A percentile compares a stretch with the other conserved stretches of the same genome.
These are phyloP conservation scores for Lordiphosa stackelbergi DNA, from an alignment of 1,140 invertebrate genomes.

Conservation along the genomic window DNA sequence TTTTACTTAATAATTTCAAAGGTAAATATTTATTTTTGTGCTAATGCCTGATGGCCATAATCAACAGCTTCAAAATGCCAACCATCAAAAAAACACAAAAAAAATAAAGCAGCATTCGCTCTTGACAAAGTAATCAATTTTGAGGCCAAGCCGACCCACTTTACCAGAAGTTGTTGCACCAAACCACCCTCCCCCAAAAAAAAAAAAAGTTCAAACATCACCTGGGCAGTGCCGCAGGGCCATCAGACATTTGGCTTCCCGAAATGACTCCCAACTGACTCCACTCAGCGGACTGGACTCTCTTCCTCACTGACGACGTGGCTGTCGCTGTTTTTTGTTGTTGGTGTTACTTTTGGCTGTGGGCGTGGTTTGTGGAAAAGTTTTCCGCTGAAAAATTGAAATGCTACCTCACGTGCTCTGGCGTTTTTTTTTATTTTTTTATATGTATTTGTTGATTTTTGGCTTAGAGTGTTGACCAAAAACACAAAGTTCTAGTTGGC, in stretches of 20 bases:
- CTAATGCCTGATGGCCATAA: slow-evolving; percentile 70
- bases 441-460: slow-evolving; percentile 68
- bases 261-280: slow-evolving; percentile 54
- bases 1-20: slow-evolving; percentile 72
- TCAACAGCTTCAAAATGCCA: slow-evolving; percentile 69
- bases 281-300: slow-evolving; percentile 16
- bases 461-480: slow-evolving; percentile 75
- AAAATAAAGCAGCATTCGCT: slow-evolving; percentile 10
- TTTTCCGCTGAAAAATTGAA: slow-evolving; percentile 72
- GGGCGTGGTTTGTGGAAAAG: slow-evolving; percentile 30
- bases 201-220: slow-evolving; percentile 68
- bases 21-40: slow-evolving; percentile 71
- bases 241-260: slow-evolving; percentile 28
- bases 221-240: slow-evolving; percentile 44
- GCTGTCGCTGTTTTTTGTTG: slow-evolving; percentile 54
- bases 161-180: slow-evolving; percentile 51
- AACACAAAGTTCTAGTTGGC: slow-evolving; percentile 69
- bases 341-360: slow-evolving; percentile 18
- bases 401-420: slow-evolving; percentile 68
- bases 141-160: slow-evolving; percentile 51
- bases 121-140: slow-evolving; percentile 72
- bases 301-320: slow-evolving; percentile 32
- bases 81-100: slow-evolving; percentile 18
- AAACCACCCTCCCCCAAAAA: slow-evolving; percentile 1
- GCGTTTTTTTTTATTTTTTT: slow-evolving; percentile 56